Evolutionary conservation across 2,113 vertebrate genomes (phyloP), one percentile per base, ranked within the genome.

Genomic region (Trichechus manatus): DNA sequence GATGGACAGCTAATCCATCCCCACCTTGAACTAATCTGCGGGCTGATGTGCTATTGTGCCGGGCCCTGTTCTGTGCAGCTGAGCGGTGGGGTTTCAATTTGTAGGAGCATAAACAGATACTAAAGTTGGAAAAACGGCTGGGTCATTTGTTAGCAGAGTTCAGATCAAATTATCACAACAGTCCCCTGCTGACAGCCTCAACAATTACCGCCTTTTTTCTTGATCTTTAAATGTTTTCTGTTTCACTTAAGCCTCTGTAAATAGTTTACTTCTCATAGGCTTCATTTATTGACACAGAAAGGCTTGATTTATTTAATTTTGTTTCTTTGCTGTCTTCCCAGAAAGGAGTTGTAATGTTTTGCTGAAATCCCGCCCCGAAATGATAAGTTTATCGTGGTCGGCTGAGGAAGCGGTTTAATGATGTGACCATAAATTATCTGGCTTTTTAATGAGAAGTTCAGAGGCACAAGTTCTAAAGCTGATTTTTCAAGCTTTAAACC

Each of bases 51-150:
- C 98, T 99, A 98, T 99, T 99, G 98, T 99, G 98, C 98, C 89
- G 93, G 97, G 98, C 97, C 96, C 98, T 98, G 98, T 98, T 98
- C 98, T 97, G 97, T 98, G 97, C 97, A 74, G 98, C 98, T 98
- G 99, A 99, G 99, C 99, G 99, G 99, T 99, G 99, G 99, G 99
- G 99, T 99, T 99, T 99, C 99, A 99, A 99, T 99, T 99, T 99
- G 99, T 99, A 99, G 99, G 99, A 99, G 99, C 99, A 99, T 99
- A 99, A 99, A 99, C 99, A 99, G 99, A 99, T 99, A 99, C 99
- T 99, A 99, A 99, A 99, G 99, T 99, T 99, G 98, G 99, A 99
- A 99, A 99, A 99, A 99, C 98, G 98, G 99, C 98, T 98, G 97
- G 96, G 99, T 99, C 99, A 99, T 99, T 99, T 99, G 99, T 99